phyloP scores from a whole-genome alignment of 2,797 vertebrate species.

The Onychomys arenicola region DNA sequence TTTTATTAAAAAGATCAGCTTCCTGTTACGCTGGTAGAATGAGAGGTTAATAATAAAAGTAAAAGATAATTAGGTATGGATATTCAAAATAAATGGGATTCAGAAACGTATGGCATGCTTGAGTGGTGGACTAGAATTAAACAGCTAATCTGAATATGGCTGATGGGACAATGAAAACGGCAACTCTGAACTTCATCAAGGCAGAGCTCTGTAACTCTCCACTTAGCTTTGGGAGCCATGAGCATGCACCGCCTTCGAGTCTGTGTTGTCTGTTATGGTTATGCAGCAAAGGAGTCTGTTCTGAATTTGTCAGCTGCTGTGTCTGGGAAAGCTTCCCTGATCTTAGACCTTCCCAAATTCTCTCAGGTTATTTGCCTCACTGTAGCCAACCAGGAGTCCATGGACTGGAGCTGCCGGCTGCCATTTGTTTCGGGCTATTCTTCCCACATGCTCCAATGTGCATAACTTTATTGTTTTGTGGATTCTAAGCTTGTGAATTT shows the following conservation, averaged over 20 bases:
- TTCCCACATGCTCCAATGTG: constrained; percentile 83
- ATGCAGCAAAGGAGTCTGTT: constrained; percentile 68
- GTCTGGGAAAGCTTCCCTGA: constrained; percentile 69
- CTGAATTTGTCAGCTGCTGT: constrained; percentile 73
- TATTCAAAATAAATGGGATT: constrained; percentile 85
- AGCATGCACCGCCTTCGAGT: not conserved
- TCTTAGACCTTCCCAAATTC: constrained; percentile 81
- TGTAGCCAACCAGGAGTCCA: constrained; percentile 76
- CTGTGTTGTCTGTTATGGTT: constrained; percentile 68
- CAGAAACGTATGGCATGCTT: constrained; percentile 79
- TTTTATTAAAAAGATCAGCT: constrained; percentile 55
- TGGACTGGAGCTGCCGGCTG: constrained; percentile 74
- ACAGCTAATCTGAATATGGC: constrained; percentile 83
- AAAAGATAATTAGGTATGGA: constrained; percentile 80
- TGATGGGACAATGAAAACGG: constrained; percentile 78
- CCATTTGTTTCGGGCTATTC: constrained; percentile 82
- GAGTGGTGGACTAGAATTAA: constrained; percentile 84
- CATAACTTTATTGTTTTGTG: constrained; percentile 87
- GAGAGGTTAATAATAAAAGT: constrained; percentile 83
- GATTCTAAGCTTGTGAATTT: constrained; percentile 82
- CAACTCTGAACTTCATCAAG: constrained; percentile 59
- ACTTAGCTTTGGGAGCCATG: not conserved
- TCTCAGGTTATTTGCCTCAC: constrained; percentile 74
- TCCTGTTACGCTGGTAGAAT: constrained; percentile 78
- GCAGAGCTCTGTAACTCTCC: not conserved